phyloP scores from a whole-genome alignment of 2,888 invertebrate species.

The Scaptomyza reducta region DNA sequence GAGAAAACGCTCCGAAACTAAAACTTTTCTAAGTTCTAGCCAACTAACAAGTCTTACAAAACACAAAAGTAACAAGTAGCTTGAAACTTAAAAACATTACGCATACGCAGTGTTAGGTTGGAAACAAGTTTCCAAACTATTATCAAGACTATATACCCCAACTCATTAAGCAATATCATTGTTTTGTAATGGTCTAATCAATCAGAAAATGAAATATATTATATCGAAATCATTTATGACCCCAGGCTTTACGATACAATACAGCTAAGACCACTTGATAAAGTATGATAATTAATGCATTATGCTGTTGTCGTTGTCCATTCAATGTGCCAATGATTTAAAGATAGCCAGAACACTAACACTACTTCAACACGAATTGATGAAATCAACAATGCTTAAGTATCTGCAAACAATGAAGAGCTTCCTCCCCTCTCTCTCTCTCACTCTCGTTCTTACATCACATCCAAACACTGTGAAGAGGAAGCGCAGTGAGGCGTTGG shows the following conservation, averaged over 20 bases:
- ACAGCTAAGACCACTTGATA: conserved; percentile 23
- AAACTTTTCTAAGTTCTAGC: too few relatives aligned
- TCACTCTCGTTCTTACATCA: conserved; percentile 37
- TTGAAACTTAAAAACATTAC: conserved; percentile 11
- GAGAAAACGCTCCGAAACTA: too few relatives aligned
- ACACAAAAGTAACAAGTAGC: background rate
- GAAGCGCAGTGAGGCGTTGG: conserved; percentile 19
- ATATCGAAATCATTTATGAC: background rate
- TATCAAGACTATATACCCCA: background rate
- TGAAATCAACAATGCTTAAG: conserved; percentile 44
- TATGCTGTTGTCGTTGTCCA: conserved; percentile 13
- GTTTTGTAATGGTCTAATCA: conserved; percentile 24
- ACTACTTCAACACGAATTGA: conserved; percentile 30
- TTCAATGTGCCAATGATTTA: conserved; percentile 21
- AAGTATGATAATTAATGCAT: conserved; percentile 35
- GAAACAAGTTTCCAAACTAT: conserved; percentile 20
- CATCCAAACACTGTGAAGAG: background rate
- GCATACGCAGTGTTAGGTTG: conserved; percentile 34
- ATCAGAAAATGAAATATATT: conserved; percentile 8
- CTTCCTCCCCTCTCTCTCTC: background rate
- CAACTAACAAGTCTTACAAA: too few relatives aligned
- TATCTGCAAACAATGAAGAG: conserved; percentile 47
- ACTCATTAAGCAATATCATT: conserved; percentile 15
- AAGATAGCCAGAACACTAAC: conserved; percentile 3
- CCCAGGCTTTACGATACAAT: background rate